Base-by-base conservation (phyloP, 2,113 vertebrate species). In the Silurus glanis region DNA sequence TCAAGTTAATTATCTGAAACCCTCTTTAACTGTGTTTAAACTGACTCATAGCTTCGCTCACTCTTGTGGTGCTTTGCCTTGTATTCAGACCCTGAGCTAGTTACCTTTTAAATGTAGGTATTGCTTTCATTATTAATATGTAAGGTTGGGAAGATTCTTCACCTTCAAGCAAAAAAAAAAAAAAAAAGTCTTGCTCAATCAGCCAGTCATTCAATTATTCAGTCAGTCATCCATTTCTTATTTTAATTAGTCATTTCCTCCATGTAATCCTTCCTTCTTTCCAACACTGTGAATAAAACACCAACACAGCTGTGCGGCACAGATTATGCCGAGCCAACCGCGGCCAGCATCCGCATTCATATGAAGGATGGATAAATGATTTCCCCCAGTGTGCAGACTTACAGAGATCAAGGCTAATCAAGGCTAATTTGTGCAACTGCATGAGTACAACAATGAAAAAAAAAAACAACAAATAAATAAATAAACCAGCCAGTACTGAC, bases 371-470 rank as follows among this genome's bases (percentile, higher is more conserved):
- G 83, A 88, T 88, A 78, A 81, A 82, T 71, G 71, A 87, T 85
- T 53, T 71, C 21, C 37, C 56, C 67, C 62, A 62, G 85, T 83
- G 76, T 87, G 53, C 61, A 2, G 61, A 82, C 69, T 51, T 51
- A 62, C 25, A 5, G 67, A 87, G 85, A 89, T 87, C 88, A 87
- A 89, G 85, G 85, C 83, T 25, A 62, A 87, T 89, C 85, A 87
- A 87, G 85, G 85, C 79, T 25, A 79, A 85, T 83, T 76, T 69
- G 62, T 28, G 23, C 47, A 49, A 82, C 79, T 69, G 56, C 61
- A 87, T 85, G 80, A 83, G 85, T 79, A 89, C 74, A 55, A 80
- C 85, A 72, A 16, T 12, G 5, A 28, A 61, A 67, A 45, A 37
- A 37, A 37, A 37, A 1, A 1, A 1, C 37, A 37, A 37, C 37